Evolutionary conservation across 2,888 invertebrate genomes (phyloP), one percentile per base, ranked within the genome.

Genomic region (Pelosia muscerda): DNA sequence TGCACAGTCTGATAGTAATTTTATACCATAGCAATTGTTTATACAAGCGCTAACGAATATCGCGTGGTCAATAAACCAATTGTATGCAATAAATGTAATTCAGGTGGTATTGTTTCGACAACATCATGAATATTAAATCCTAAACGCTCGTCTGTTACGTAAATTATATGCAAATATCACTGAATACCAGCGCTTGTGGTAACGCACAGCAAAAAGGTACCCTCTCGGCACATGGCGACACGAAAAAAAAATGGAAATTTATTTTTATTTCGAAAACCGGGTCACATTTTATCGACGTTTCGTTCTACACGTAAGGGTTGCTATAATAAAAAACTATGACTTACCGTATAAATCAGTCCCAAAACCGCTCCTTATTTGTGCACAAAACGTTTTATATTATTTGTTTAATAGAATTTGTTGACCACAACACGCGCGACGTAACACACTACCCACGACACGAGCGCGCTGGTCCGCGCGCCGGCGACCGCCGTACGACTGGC

Each of bases 391-490:
- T 69, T 75, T 75, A 81, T 77, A 79, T 72, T 66, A 63, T 71
- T 78, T 57, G 78, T 81, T 74, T 66, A 74, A 73, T 75, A 75
- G 75, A 81, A 83, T 78, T 74, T 70, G 68, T 81, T 83, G 83
- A 84, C 82, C 86, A 90, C 82, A 86, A 84, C 90, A 91, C 92
- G 84, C 92, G 89, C 91, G 89, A 79, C 83, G 84, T 74, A 56
- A 61, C 42, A 57, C 71, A 65, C 73, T 67, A 63, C 53, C 71
- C 70, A 69, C 66, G 13, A 70, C 63, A 57, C 65, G 61, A 68
- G 69, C 78, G 74, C 74, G 66, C 76, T 74, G 77, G 81, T 79
- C 69, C 71, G 72, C 83, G 81, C 87, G 84, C 83, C 88, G 85
- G 72, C 81, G 76, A 82, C 75, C 87, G 88, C 84, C 88, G 83